Evolutionary conservation across 2,113 vertebrate species (phyloP).

Genomic region (Urocolius indicus): DNA sequence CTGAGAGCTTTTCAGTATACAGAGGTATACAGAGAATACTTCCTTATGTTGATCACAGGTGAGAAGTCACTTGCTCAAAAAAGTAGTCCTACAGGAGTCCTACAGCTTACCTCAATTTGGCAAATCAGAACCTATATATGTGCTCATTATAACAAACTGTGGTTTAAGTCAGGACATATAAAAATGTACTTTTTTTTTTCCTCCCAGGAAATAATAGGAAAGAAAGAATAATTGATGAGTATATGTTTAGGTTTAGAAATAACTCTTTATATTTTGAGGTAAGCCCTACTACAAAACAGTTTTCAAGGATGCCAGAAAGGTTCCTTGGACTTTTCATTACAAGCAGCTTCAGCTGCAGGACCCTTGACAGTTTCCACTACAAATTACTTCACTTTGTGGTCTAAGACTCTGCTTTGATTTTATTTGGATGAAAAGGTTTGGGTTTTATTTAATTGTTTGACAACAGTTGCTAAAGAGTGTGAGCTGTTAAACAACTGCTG

Average conservation of each 20-base stretch:
- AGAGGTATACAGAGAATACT: not conserved
- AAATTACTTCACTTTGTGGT: not conserved
- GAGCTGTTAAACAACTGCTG: slow-evolving; percentile 21
- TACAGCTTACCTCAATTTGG: not conserved
- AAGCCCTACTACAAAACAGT: not conserved
- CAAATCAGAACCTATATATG: not conserved
- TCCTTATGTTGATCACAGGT: not conserved
- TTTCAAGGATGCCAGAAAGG: not conserved
- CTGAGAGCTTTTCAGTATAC: not conserved
- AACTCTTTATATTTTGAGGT: not conserved
- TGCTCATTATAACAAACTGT: not conserved
- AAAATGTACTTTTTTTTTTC: not conserved
- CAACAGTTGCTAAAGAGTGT: not conserved
- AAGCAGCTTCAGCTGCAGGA: not conserved
- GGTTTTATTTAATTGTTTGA: not conserved
- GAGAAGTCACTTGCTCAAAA: not conserved
- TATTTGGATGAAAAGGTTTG: not conserved
- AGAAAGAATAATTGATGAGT: slow-evolving; percentile 27
- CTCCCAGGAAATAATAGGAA: not conserved
- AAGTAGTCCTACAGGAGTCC: not conserved
- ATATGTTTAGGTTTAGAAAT: not conserved
- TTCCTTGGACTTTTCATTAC: not conserved
- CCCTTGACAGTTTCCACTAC: not conserved
- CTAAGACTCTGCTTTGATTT: not conserved
- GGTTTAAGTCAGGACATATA: not conserved